A percentile compares a stretch with the other conserved stretches of the same genome.
Conservation (phyloP, 2,797 vertebrate genomes). For the Petrocephalus schoutedeni region DNA sequence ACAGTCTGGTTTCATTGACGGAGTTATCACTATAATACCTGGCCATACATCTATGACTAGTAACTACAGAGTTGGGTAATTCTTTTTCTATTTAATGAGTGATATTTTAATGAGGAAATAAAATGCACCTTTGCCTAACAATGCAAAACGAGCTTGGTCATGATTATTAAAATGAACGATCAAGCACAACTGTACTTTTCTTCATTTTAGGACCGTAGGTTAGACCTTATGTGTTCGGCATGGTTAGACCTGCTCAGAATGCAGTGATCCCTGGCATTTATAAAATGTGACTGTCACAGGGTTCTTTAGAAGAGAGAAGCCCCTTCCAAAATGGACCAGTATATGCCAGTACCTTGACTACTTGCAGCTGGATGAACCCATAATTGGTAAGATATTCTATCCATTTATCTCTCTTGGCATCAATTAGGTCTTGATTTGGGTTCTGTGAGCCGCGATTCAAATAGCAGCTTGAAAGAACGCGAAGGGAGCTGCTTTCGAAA, state of each 20-base stretch:
- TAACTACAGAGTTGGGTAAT: neutral
- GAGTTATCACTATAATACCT: neutral
- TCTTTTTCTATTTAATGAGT: neutral
- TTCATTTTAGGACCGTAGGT: neutral
- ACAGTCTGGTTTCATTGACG: neutral
- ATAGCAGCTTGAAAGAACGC: neutral
- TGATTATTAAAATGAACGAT: neutral
- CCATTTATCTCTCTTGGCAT: neutral
- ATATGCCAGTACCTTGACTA: constrained; percentile 40
- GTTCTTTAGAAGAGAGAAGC: neutral
- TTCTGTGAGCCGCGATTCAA: neutral
- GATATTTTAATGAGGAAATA: neutral
- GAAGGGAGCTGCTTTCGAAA: neutral
- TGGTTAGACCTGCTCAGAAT: neutral
- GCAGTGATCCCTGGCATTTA: neutral
- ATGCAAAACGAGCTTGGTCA: neutral
- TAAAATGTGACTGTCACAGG: constrained; percentile 21
- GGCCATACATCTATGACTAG: neutral
- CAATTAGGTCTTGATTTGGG: neutral
- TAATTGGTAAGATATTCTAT: constrained; percentile 58
- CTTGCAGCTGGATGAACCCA: constrained; percentile 66
- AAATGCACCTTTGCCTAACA: neutral
- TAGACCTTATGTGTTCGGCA: neutral
- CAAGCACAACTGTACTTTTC: neutral
- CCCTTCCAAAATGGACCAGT: constrained; percentile 18